Evolutionary conservation across 2,797 vertebrate species (phyloP).

Genomic region (Antennarius maculatus): DNA sequence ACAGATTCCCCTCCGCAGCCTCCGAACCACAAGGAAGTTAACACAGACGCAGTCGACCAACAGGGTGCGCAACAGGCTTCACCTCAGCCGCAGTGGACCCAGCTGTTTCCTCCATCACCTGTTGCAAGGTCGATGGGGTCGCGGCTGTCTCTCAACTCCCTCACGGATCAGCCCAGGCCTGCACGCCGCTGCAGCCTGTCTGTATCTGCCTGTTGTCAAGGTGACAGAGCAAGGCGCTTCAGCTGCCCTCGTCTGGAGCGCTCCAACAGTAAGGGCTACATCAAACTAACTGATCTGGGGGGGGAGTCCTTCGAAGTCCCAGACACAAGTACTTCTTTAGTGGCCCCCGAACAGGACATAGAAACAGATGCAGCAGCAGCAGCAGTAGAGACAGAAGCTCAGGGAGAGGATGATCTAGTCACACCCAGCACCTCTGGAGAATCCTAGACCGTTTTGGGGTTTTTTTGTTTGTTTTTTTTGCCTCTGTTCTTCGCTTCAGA

Average conservation of each 20-base stretch:
- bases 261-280: slow-evolving; percentile 94
- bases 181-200: slow-evolving; percentile 71
- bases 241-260: slow-evolving; percentile 88
- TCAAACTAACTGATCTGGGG: slow-evolving; percentile 86
- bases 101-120: slow-evolving; percentile 75
- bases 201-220: slow-evolving; percentile 64
- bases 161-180: slow-evolving; percentile 78
- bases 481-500: slow-evolving; percentile 53
- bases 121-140: slow-evolving; percentile 75
- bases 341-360: slow-evolving; percentile 66
- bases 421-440: slow-evolving; percentile 59
- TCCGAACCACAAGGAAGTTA: slow-evolving; percentile 47
- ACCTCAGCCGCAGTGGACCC: slow-evolving; percentile 51
- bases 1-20: slow-evolving; percentile 32
- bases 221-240: slow-evolving; percentile 80
- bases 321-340: slow-evolving; percentile 73
- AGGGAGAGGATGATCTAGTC: slow-evolving; percentile 58
- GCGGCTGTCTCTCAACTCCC: slow-evolving; percentile 78
- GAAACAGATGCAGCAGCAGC: slow-evolving; percentile 28
- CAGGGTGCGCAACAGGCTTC: slow-evolving; percentile 29
- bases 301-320: slow-evolving; percentile 89
- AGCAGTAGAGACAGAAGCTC: slow-evolving; percentile 53
- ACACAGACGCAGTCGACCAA: slow-evolving; percentile 30
- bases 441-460: slow-evolving; percentile 46
- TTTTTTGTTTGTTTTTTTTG: slow-evolving; percentile 14